phyloP scores from a whole-genome alignment of 2,113 vertebrate species.

The Hypomesus transpacificus region DNA sequence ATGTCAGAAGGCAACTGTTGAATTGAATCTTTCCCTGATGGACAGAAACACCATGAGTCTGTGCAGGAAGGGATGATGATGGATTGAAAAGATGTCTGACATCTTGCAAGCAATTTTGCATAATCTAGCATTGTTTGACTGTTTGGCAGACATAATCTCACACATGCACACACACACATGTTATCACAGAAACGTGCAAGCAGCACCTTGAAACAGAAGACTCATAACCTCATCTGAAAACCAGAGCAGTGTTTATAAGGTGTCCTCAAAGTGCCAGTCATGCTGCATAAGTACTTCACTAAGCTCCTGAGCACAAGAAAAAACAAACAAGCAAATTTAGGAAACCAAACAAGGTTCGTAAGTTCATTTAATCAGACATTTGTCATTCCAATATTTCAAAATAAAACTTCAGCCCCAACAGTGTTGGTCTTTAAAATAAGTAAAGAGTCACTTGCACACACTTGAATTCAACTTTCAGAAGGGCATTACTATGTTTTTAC shows the following conservation, averaged over 20 bases:
- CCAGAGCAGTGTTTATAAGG: conserved; percentile 74
- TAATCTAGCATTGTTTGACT: not conserved
- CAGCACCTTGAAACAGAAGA: not conserved
- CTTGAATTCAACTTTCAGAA: too few species aligned
- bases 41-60: not conserved
- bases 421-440: too few species aligned
- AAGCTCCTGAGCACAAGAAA: conserved; percentile 66
- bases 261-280: conserved; percentile 83
- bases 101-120: not conserved
- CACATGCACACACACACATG: not conserved
- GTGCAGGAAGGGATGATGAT: too few species aligned
- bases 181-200: not conserved
- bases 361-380: not conserved
- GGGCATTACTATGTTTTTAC: too few species aligned
- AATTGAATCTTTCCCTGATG: too few species aligned
- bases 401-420: too few species aligned
- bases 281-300: conserved; percentile 79
- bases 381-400: not conserved
- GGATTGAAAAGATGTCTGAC: too few species aligned
- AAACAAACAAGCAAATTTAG: conserved; percentile 5
- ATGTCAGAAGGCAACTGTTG: too few species aligned
- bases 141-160: not conserved
- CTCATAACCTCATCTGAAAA: conserved; percentile 69
- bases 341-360: not conserved
- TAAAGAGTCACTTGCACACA: too few species aligned